phyloP scores from a whole-genome alignment of 2,113 vertebrate genomes.

The Saccopteryx bilineata region DNA sequence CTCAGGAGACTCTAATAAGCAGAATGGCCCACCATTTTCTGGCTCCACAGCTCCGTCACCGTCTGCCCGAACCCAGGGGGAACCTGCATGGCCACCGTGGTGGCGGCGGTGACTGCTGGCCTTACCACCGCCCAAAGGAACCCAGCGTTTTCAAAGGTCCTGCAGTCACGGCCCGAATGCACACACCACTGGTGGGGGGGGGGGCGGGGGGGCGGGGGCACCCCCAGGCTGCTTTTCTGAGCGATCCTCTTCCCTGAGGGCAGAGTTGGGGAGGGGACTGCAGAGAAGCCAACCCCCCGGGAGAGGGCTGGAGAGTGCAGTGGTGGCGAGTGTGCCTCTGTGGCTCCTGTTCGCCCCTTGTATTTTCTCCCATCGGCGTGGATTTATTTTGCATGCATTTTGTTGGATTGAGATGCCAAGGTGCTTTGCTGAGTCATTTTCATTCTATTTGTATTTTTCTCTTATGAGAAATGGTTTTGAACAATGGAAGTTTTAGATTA shows the following conservation, averaged over 20 bases:
- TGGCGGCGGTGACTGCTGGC: too few species aligned
- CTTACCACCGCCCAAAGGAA: neutral
- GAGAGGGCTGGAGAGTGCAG: neutral
- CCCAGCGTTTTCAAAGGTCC: neutral
- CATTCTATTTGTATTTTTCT: neutral
- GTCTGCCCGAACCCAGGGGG: too few species aligned
- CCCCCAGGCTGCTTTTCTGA: neutral
- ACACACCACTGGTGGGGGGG: fast-evolving
- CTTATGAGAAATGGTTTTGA: neutral
- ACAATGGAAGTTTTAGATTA: neutral
- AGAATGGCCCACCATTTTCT: too few species aligned
- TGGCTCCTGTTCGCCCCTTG: fast-evolving
- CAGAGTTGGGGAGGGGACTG: neutral
- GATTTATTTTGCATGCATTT: neutral
- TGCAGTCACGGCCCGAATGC: fast-evolving
- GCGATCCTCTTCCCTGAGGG: neutral
- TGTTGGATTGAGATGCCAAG: neutral
- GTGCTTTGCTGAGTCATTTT: neutral
- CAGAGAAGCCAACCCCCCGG: neutral
- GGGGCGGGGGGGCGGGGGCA: too few species aligned
- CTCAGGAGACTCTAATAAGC: too few species aligned
- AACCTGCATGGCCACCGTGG: too few species aligned
- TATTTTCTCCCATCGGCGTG: neutral
- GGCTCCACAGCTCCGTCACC: too few species aligned
- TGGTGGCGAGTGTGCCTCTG: fast-evolving